These are phyloP conservation scores for Tetraodon nigroviridis DNA, from an alignment of 2,113 vertebrate species.

Conservation along the genomic window DNA sequence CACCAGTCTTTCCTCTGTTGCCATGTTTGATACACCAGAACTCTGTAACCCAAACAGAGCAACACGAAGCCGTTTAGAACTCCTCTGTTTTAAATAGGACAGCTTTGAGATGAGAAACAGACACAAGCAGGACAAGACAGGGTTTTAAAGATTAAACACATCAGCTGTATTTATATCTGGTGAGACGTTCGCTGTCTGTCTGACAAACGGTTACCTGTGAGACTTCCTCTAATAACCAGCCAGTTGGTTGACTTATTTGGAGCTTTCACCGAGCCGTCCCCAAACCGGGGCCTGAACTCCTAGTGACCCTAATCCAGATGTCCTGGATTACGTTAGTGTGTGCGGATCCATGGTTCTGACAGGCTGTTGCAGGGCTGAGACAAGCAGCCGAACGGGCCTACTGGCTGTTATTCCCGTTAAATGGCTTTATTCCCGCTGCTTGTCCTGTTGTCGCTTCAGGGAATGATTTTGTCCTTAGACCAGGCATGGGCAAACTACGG, in stretches of 20 bases:
- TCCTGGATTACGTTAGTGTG: slow-evolving; percentile 16
- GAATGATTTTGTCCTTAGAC: slow-evolving; percentile 18
- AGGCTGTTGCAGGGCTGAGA: slow-evolving; percentile 8
- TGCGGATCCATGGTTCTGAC: slow-evolving; percentile 7
- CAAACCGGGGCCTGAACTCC: slow-evolving; percentile 16
- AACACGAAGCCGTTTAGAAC: too few relatives aligned
- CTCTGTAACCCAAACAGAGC: too few relatives aligned
- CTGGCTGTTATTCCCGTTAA: slow-evolving; percentile 13
- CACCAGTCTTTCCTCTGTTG: too few relatives aligned
- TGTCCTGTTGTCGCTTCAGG: slow-evolving; percentile 22
- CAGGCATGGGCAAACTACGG: too few relatives aligned
- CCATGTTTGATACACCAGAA: too few relatives aligned
- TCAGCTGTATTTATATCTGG: slow-evolving; percentile 15
- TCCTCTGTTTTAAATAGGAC: too few relatives aligned
- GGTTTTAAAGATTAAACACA: slow-evolving; percentile 3
- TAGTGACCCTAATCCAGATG: slow-evolving; percentile 3
- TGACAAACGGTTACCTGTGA: background rate
- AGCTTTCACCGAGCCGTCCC: slow-evolving; percentile 1
- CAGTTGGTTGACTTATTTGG: background rate
- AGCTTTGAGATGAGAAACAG: background rate
- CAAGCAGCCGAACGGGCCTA: slow-evolving; percentile 6
- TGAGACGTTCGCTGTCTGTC: slow-evolving; percentile 6
- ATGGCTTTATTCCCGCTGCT: slow-evolving; percentile 28
- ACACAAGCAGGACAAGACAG: slow-evolving; percentile 3
- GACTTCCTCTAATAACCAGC: background rate